A percentile compares a stretch with the other conserved stretches of the same genome.
phyloP scores from a whole-genome alignment of 2,888 invertebrate species.

The Pachliopta kotzebuea region DNA sequence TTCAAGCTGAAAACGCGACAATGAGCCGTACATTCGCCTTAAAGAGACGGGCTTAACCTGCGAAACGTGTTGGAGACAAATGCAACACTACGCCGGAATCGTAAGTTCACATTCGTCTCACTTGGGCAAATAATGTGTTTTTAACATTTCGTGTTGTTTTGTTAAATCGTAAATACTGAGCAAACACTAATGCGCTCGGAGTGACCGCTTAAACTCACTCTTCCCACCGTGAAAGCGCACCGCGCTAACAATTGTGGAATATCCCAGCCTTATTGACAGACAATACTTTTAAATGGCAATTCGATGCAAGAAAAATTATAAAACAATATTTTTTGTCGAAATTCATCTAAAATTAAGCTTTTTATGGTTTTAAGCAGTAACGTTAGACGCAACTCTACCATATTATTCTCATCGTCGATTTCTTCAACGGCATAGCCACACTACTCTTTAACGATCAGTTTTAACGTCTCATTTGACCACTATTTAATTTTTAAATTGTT shows the following conservation, averaged over 20 bases:
- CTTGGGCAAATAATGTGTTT: conserved; percentile 79
- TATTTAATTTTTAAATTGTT: conserved; percentile 78
- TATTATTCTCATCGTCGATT: conserved; percentile 9
- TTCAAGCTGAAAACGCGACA: conserved; percentile 68
- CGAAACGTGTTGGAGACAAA: conserved; percentile 76
- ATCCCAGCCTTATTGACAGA: conserved; percentile 47
- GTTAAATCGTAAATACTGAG: conserved; percentile 79
- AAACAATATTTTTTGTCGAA: not conserved
- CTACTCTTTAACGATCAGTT: conserved; percentile 55
- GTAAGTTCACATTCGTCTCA: conserved; percentile 78
- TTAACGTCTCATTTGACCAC: conserved; percentile 70
- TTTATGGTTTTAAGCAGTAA: not conserved
- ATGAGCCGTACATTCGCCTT: conserved; percentile 68
- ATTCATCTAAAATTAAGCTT: not conserved
- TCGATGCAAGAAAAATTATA: not conserved
- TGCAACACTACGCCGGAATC: conserved; percentile 61
- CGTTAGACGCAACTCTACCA: not conserved
- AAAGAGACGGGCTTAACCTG: conserved; percentile 62
- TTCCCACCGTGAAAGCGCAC: conserved; percentile 57
- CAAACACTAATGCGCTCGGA: conserved; percentile 60
- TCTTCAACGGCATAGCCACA: conserved; percentile 41
- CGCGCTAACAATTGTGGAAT: conserved; percentile 57
- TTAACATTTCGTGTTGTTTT: conserved; percentile 80
- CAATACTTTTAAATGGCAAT: not conserved
- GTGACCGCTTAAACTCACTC: conserved; percentile 50